Evolutionary conservation across 1,140 invertebrate species (phyloP).

Genomic region (Zaprionus davidi): DNA sequence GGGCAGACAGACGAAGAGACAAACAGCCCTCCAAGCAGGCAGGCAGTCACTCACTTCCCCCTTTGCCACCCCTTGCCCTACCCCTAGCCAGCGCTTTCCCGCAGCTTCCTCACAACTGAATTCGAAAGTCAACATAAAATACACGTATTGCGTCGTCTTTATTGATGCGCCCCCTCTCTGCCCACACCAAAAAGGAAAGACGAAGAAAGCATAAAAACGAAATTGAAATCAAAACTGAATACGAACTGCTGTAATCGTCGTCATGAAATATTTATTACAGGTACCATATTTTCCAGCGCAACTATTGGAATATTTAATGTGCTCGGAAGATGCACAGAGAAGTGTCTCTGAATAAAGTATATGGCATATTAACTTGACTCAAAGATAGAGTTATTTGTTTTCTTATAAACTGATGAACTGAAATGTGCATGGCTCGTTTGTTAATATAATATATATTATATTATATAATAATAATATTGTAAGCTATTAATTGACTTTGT

Average conservation of each 20-base stretch:
- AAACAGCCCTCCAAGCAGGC: background rate
- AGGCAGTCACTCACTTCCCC: background rate
- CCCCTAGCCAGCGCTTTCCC: background rate
- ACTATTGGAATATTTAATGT: constrained; percentile 1
- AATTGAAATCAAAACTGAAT: constrained; percentile 54
- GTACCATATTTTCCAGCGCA: constrained; percentile 15
- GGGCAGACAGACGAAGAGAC: background rate
- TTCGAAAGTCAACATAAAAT: constrained; percentile 52
- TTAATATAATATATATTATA: too few species aligned
- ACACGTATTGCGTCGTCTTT: constrained; percentile 29
- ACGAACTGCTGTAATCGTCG: constrained; percentile 42
- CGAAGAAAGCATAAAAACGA: constrained; percentile 13
- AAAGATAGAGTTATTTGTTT: background rate
- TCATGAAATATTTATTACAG: constrained; percentile 47
- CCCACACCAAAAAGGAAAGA: background rate
- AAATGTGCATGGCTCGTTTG: too few species aligned
- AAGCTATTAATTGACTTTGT: too few species aligned
- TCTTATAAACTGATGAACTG: too few species aligned
- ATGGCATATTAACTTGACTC: too few species aligned
- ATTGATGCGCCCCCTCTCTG: background rate
- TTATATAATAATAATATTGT: too few species aligned
- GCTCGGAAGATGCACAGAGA: too few species aligned
- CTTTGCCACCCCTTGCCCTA: background rate
- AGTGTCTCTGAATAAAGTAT: too few species aligned
- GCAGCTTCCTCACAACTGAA: constrained; percentile 27